Conservation (phyloP, 1,140 invertebrate species). For the Elysia chlorotica region DNA sequence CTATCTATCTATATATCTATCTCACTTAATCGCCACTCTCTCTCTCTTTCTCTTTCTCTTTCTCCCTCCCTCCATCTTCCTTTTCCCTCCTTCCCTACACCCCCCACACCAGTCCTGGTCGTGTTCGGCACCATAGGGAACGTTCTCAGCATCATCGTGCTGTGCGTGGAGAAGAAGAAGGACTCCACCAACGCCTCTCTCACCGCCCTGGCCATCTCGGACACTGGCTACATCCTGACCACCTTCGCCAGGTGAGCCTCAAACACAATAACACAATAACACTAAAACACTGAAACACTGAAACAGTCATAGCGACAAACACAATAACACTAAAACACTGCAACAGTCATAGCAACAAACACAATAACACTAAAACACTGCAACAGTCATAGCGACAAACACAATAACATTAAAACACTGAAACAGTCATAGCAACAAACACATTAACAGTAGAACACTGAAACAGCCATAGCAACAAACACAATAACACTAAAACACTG, state of each 20-base stretch:
- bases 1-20: too few relatives aligned
- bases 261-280: not conserved
- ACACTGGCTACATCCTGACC: slow-evolving; percentile 69
- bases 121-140: slow-evolving; percentile 3
- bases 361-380: not conserved
- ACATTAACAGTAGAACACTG: not conserved
- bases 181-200: not conserved
- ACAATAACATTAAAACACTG: not conserved
- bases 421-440: not conserved
- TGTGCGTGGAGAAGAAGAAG: not conserved
- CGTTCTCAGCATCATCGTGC: not conserved
- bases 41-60: too few relatives aligned
- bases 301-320: not conserved
- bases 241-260: not conserved
- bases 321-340: not conserved
- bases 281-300: not conserved
- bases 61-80: too few relatives aligned
- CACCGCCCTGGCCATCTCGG: not conserved
- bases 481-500: too few relatives aligned
- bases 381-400: not conserved
- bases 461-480: not conserved
- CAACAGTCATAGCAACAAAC: not conserved
- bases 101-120: not conserved
- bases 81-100: too few relatives aligned
- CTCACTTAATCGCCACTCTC: too few relatives aligned